Evolutionary conservation across 2,888 invertebrate genomes (phyloP).

Genomic region (Rhodophaea formosa): DNA sequence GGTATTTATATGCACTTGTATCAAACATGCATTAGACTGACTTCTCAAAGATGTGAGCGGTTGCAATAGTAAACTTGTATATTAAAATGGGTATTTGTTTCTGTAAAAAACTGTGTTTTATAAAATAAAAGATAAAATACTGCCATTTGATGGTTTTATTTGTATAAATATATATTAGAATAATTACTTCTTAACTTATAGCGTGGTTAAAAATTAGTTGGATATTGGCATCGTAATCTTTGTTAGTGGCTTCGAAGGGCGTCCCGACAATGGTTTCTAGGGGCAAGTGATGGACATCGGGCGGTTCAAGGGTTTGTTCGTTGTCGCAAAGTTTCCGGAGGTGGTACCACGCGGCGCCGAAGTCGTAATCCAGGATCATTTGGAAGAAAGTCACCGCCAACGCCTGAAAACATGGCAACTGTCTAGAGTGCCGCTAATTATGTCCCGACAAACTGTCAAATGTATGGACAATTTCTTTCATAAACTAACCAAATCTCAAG

Average conservation of each 20-base stretch:
- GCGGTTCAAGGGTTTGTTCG: slow-evolving; percentile 39
- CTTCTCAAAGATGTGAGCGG: slow-evolving; percentile 35
- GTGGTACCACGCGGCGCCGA: slow-evolving; percentile 58
- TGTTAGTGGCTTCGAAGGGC: slow-evolving; percentile 46
- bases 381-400: slow-evolving; percentile 79
- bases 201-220: slow-evolving; percentile 50
- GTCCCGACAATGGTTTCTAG: slow-evolving; percentile 49
- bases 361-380: slow-evolving; percentile 69
- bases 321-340: slow-evolving; percentile 55
- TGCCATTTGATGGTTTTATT: slow-evolving; percentile 49
- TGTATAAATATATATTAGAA: slow-evolving; percentile 14
- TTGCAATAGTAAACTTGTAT: slow-evolving; percentile 39
- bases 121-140: slow-evolving; percentile 60
- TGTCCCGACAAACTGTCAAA: no score
- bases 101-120: slow-evolving; percentile 60
- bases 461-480: no score
- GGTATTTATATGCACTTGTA: slow-evolving; percentile 10
- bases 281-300: slow-evolving; percentile 28
- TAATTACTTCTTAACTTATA: slow-evolving; percentile 29
- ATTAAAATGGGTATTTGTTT: slow-evolving; percentile 51
- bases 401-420: slow-evolving; percentile 50
- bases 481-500: no score
- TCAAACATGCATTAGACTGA: slow-evolving; percentile 21
- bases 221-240: slow-evolving; percentile 51
- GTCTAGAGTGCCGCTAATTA: no score